Evolutionary conservation across 1,140 invertebrate genomes (phyloP), one percentile per base, ranked within the genome.

Genomic region (Dufourea novaeangliae): DNA sequence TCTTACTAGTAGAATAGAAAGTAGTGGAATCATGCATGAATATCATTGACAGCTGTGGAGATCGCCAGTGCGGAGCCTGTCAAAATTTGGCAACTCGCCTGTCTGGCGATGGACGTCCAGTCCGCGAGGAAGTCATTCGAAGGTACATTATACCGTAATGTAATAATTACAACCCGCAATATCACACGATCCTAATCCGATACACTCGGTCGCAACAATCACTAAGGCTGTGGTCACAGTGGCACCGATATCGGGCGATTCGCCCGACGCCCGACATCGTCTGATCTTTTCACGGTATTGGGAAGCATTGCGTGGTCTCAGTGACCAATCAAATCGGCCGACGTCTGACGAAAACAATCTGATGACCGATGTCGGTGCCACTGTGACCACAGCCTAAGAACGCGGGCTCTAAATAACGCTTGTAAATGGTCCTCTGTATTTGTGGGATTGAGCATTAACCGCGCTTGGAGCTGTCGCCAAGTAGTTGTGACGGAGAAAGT

Each of bases 1-100:
- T 59, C 34, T 81, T 72, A 78, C 63, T 37, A 76, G 72, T 78
- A 83, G 85, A 76, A 37, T 76, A 76, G 73, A 69, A 68, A 69
- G 85, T 88, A 84, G 79, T 90, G 86, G 88, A 90, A 90, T 90
- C 71, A 92, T 87, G 86, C 88, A 90, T 91, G 87, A 86, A 82
- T 92, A 87, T 92, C 72, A 81, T 92, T 90, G 83, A 90, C 90
- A 92, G 91, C 87, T 91, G 91, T 86, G 90, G 89, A 88, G 91
- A 92, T 82, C 90, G 89, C 80, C 91, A 91, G 78, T 92, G 90
- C 78, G 89, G 90, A 87, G 88, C 91, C 88, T 92, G 91, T 89
- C 91, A 92, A 87, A 88, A 89, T 87, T 90, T 92, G 87, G 90
- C 89, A 85, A 88, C 90, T 89, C 91, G 90, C 86, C 78, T 92